Percentiles rank a stretch among this genome's conserved stretches.
Evolutionary conservation across 2,797 vertebrate species (phyloP).

Genomic region (Poeciliopsis presidionis): DNA sequence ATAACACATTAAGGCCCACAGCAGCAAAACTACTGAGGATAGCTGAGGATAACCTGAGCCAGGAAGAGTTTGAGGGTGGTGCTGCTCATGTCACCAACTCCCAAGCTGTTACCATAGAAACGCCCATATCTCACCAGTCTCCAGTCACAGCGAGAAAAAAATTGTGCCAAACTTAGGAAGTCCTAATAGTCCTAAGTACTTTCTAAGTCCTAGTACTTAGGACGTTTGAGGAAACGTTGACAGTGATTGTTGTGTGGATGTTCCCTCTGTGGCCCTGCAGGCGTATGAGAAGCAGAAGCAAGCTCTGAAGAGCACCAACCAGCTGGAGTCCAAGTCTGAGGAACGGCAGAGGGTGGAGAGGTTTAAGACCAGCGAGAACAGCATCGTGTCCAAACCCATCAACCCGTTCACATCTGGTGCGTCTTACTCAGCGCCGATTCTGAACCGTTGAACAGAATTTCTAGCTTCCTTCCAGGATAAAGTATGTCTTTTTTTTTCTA

Average conservation of each 20-base stretch:
- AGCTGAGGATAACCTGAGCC: background rate
- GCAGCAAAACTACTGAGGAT: background rate
- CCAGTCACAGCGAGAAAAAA: background rate
- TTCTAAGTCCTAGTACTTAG: too few relatives aligned
- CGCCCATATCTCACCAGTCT: background rate
- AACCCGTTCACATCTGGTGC: conserved; percentile 86
- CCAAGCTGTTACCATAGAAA: background rate
- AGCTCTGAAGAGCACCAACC: conserved; percentile 77
- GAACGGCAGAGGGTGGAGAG: conserved; percentile 85
- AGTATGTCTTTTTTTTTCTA: background rate
- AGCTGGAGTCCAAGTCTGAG: conserved; percentile 82
- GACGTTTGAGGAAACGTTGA: background rate
- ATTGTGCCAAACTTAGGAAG: background rate
- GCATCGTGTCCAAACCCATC: conserved; percentile 91
- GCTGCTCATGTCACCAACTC: background rate
- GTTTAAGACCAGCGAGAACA: conserved; percentile 88
- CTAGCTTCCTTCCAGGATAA: background rate
- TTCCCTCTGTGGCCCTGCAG: conserved; percentile 56
- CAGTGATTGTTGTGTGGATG: background rate
- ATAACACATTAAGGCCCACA: background rate
- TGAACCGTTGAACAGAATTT: background rate
- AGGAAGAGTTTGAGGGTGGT: background rate
- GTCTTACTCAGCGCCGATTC: background rate
- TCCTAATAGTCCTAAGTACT: background rate
- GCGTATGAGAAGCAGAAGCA: conserved; percentile 90